These are phyloP conservation scores for Trididemnum miniatum DNA, from an alignment of 23 tunicate genomes.

Conservation along the genomic window DNA sequence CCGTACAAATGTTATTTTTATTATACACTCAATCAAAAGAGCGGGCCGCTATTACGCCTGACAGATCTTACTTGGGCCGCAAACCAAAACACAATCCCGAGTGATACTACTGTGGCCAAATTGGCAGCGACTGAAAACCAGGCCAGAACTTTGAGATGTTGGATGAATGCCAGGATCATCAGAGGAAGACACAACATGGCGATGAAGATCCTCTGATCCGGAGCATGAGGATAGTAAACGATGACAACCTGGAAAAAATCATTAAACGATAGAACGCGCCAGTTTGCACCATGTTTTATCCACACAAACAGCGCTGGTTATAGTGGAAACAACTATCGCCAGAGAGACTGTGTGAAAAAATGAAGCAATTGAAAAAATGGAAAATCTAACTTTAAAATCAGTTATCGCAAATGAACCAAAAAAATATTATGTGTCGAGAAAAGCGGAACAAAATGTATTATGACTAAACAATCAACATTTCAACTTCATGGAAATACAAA, in stretches of 20 bases:
- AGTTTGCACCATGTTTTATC: neutral
- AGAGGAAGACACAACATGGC: slow-evolving; percentile 60
- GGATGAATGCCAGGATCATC: slow-evolving; percentile 55
- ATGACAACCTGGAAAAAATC: slow-evolving; percentile 60
- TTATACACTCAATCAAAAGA: too few relatives aligned
- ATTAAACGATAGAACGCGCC: neutral
- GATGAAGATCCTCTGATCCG: slow-evolving; percentile 58
- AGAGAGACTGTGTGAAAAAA: too few relatives aligned
- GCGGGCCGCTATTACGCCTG: too few relatives aligned
- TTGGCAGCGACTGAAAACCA: slow-evolving; percentile 89
- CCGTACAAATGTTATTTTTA: too few relatives aligned
- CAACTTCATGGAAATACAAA: too few relatives aligned
- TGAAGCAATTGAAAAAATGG: too few relatives aligned
- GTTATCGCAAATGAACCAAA: too few relatives aligned
- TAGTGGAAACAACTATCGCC: too few relatives aligned
- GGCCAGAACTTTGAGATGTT: slow-evolving; percentile 73
- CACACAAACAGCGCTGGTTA: neutral
- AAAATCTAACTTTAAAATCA: too few relatives aligned
- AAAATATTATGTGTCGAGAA: too few relatives aligned
- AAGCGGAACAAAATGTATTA: too few relatives aligned
- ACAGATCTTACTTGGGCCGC: slow-evolving; percentile 59
- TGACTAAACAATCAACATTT: too few relatives aligned
- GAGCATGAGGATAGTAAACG: slow-evolving; percentile 48
- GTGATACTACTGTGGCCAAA: slow-evolving; percentile 76
- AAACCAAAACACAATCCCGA: slow-evolving; percentile 68